A percentile compares a stretch with the other conserved stretches of the same genome.
Conservation (phyloP, 2,113 vertebrate species). For the Sorex fumeus region DNA sequence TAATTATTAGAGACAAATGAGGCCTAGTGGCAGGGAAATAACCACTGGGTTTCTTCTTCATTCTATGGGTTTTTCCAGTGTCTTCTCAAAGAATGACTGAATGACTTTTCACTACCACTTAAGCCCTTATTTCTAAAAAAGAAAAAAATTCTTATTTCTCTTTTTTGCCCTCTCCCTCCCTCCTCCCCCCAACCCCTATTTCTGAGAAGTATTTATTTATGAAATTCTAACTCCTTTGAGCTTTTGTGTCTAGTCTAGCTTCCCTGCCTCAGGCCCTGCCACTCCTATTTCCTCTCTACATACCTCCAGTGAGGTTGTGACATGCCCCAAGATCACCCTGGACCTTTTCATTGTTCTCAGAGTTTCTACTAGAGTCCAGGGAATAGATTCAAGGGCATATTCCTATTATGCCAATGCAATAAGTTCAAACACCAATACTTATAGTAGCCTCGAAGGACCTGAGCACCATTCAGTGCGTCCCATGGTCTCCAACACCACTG, state of each 20-base stretch:
- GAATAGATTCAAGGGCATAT: too few species aligned
- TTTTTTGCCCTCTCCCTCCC: not conserved
- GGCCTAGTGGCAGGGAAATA: not conserved
- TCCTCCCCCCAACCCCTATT: too few species aligned
- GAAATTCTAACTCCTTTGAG: constrained; percentile 21
- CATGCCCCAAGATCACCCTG: not conserved
- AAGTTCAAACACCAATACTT: too few species aligned
- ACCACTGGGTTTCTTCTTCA: not conserved
- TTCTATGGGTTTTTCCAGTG: not conserved
- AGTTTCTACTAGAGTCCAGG: too few species aligned
- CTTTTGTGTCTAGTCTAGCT: not conserved
- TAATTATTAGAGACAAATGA: constrained; percentile 41
- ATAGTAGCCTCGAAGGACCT: too few species aligned
- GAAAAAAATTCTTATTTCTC: not conserved
- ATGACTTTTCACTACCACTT: not conserved
- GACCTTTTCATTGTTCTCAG: not conserved
- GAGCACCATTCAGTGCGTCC: too few species aligned
- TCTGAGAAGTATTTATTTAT: not conserved
- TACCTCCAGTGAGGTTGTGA: not conserved
- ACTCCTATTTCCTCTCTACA: not conserved
- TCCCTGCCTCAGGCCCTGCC: not conserved
- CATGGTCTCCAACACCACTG: too few species aligned
- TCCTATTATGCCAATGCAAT: too few species aligned
- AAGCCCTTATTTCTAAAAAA: not conserved
- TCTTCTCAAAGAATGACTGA: constrained; percentile 1